phyloP scores from a whole-genome alignment of 1,140 invertebrate species.

The Panagrolaimus sp. region DNA sequence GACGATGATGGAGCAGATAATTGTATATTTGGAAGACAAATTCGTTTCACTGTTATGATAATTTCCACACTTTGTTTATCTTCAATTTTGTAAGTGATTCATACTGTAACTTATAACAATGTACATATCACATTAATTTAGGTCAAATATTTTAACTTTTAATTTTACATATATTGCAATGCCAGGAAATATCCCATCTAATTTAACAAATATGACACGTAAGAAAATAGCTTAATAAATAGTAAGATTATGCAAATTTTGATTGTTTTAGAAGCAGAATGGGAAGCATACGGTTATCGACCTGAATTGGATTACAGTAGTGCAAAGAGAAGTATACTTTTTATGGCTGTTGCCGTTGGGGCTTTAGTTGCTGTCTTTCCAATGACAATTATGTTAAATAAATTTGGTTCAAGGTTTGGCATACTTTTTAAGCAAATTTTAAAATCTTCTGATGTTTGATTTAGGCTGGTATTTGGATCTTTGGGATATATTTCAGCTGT shows the following conservation, averaged over 20 bases:
- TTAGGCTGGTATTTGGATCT: conserved; percentile 32
- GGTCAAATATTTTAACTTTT: conserved; percentile 54
- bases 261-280: conserved; percentile 24
- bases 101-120: too few relatives aligned
- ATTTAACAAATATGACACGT: conserved; percentile 38
- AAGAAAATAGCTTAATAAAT: not conserved
- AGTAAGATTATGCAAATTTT: not conserved
- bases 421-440: too few relatives aligned
- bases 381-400: conserved; percentile 50
- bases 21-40: conserved; percentile 45
- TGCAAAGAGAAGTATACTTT: conserved; percentile 47
- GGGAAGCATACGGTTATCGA: conserved; percentile 31
- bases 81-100: conserved; percentile 39
- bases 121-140: too few relatives aligned
- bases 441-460: too few relatives aligned
- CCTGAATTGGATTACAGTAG: conserved; percentile 50
- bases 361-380: conserved; percentile 55
- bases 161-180: conserved; percentile 59
- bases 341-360: conserved; percentile 57
- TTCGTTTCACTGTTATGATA: conserved; percentile 55
- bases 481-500: conserved; percentile 45
- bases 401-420: conserved; percentile 39
- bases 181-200: conserved; percentile 44
- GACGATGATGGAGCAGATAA: conserved; percentile 38
- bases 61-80: conserved; percentile 54